These are phyloP conservation scores for Antechinus flavipes DNA, from an alignment of 2,113 vertebrate genomes.

Conservation along the genomic window DNA sequence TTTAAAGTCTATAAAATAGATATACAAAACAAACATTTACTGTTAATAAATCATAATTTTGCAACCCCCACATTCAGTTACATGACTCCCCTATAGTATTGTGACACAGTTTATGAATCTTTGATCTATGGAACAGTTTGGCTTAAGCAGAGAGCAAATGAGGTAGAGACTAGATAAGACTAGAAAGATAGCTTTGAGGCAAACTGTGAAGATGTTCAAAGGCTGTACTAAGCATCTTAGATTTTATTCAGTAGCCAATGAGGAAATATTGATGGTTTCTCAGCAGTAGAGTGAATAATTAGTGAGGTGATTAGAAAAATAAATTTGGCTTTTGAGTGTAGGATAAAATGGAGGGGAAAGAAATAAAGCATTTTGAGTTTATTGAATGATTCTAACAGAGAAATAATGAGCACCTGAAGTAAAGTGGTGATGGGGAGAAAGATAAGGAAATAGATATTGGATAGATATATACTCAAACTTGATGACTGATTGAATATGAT, in stretches of 20 bases:
- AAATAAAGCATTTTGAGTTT: not conserved
- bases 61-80: too few species aligned
- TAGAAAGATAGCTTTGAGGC: not conserved
- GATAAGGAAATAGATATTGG: not conserved
- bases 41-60: too few species aligned
- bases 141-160: not conserved
- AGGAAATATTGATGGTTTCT: not conserved
- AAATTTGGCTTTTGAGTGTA: not conserved
- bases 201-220: not conserved
- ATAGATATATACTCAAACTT: not conserved
- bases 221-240: not conserved
- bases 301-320: not conserved
- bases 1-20: too few species aligned
- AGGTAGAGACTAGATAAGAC: not conserved
- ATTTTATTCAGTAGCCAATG: not conserved
- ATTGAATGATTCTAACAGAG: not conserved
- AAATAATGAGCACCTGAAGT: not conserved
- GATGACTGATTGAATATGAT: not conserved
- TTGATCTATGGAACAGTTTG: too few species aligned
- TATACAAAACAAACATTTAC: too few species aligned
- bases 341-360: not conserved
- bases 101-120: too few species aligned
- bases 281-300: not conserved
- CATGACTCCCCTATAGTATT: too few species aligned
- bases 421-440: not conserved